Conservation (phyloP, 2,797 vertebrate genomes). For the Acanthopagrus latus region DNA sequence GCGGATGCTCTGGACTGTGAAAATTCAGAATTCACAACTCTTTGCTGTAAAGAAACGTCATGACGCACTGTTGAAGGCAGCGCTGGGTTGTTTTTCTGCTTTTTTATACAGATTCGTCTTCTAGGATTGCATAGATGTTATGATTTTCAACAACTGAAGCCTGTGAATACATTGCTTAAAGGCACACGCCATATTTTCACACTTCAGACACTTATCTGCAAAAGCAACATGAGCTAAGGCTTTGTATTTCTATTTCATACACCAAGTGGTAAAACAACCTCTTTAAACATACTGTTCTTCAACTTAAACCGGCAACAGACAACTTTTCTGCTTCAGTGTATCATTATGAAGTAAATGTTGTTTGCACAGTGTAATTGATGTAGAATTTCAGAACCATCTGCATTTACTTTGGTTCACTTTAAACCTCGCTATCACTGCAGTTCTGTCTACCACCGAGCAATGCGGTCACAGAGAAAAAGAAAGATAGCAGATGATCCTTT, state of each 20-base stretch:
- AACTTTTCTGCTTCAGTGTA: no score
- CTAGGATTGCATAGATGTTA: background rate
- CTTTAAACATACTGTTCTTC: background rate
- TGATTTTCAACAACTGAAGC: constrained; percentile 17
- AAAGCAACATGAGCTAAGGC: constrained; percentile 7
- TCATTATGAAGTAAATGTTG: no score
- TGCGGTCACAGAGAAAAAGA: no score
- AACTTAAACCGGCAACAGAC: no score
- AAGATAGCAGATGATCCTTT: no score
- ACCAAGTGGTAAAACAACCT: background rate
- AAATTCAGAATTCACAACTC: constrained; percentile 10
- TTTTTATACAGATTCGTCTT: constrained; percentile 6
- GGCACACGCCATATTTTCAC: constrained; percentile 22
- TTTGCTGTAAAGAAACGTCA: background rate
- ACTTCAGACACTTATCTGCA: constrained; percentile 9
- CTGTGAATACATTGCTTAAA: constrained; percentile 18
- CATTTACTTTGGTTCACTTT: no score
- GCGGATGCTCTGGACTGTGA: constrained; percentile 19
- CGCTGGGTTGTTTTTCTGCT: constrained; percentile 14
- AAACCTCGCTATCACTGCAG: no score
- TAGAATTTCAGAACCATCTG: no score
- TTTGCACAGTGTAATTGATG: no score
- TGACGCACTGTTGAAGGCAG: background rate
- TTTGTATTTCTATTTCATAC: background rate
- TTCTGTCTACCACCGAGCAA: no score